phyloP scores from a whole-genome alignment of 2,113 vertebrate genomes.

The Henicopernis longicauda region DNA sequence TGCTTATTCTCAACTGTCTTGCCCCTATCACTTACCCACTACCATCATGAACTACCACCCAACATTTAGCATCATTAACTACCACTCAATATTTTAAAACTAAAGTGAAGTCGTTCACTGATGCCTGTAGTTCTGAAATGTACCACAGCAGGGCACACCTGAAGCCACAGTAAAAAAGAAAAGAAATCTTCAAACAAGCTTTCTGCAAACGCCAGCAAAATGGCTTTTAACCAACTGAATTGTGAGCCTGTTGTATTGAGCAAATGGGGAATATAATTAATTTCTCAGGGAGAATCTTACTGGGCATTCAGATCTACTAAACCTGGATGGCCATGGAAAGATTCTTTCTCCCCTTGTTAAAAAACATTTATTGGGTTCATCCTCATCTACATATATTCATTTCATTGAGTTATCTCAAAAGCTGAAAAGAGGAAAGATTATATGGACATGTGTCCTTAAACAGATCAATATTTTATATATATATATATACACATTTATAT shows the following conservation, averaged over 20 bases:
- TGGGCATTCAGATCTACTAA: background rate
- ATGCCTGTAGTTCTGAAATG: background rate
- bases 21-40: background rate
- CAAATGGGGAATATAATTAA: background rate
- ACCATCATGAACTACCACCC: background rate
- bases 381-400: background rate
- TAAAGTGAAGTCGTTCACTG: background rate
- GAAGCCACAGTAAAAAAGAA: background rate
- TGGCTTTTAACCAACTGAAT: background rate
- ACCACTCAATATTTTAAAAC: background rate
- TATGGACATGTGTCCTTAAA: background rate
- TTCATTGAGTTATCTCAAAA: background rate
- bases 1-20: background rate
- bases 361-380: background rate
- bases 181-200: background rate
- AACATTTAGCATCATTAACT: background rate
- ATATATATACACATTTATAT: accelerated
- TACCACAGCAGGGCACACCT: background rate
- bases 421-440: background rate
- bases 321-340: background rate
- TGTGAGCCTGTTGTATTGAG: background rate
- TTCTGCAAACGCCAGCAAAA: background rate
- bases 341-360: background rate
- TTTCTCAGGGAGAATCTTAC: background rate
- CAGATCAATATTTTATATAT: background rate